phyloP scores from a whole-genome alignment of 2,113 vertebrate species.

The Anhinga anhinga region DNA sequence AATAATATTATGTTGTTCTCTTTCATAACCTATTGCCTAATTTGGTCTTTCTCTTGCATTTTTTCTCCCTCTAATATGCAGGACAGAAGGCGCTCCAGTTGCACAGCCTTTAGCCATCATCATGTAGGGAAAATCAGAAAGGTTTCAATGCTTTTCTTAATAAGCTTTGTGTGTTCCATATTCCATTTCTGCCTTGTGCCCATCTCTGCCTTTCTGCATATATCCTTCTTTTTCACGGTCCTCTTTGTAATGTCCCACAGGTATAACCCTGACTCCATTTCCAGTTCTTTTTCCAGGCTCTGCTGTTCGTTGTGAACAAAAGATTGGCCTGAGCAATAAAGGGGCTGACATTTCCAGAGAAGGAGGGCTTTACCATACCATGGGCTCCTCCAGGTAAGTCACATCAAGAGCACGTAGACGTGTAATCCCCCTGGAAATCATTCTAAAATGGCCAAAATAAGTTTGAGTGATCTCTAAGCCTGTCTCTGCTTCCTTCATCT shows the following conservation, averaged over 20 bases:
- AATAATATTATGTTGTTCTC: not conserved
- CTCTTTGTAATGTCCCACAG: not conserved
- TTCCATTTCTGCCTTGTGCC: not conserved
- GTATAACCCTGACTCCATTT: not conserved
- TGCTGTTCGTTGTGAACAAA: not conserved
- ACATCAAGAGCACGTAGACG: rapidly evolving
- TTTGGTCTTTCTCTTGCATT: not conserved
- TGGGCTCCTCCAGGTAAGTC: not conserved
- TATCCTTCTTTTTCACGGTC: not conserved
- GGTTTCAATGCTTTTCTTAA: not conserved
- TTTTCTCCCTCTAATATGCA: not conserved
- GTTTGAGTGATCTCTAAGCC: not conserved
- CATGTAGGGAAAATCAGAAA: not conserved
- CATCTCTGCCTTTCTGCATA: not conserved
- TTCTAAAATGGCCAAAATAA: not conserved
- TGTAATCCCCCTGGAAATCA: not conserved
- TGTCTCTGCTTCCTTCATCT: not conserved
- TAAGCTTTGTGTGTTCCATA: not conserved
- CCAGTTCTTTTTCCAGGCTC: not conserved
- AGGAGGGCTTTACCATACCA: not conserved
- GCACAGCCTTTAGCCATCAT: not conserved
- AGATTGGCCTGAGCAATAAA: not conserved
- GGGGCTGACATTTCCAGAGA: not conserved
- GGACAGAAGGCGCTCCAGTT: not conserved
- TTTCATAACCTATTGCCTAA: not conserved